Base-by-base conservation (phyloP, 2,797 vertebrate species). In the Sebastes alutus region DNA sequence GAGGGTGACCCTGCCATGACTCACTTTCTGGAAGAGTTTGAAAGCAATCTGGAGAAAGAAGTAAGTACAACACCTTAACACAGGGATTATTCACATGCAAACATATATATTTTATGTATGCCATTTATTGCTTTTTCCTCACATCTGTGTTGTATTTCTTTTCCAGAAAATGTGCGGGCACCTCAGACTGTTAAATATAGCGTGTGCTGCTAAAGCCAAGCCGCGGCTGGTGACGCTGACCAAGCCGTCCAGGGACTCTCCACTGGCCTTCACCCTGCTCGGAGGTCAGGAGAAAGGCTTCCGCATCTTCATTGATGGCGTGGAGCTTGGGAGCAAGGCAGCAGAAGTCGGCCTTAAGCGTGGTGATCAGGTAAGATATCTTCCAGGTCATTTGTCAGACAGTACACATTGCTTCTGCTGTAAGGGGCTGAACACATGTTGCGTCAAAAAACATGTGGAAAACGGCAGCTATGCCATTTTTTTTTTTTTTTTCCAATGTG, bases 21-120 rank as follows among this genome's bases (percentile, higher is more conserved):
- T 89, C 96, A 93, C 84, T 99, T 99, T 95, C 95, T 99, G 78
- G 99, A 99, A 88, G 98, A 99, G 95, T 99, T 99, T 92, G 99
- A 99, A 93, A 98, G 96, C 95, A 99, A 99, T 94, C 96, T 99
- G 89, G 99, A 99, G 90, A 97, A 98, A 95, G 98, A 99, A 96
- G 99, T 99, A 87, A 94, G 95, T 86, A 2, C 14, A 12, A 25
- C 11, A 55, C 2, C 2, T 35, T 0, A 11, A 12, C 7, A 54
- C 2, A 13, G 2, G 8, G 0, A 23, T 32, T 18, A 46, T 1
- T 7, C 27, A 16, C 2, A 20, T 11, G 2, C 2, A 29, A n/a
- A 52, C 22, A 5, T 22, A 0, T 7, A n/a, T 35, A 7, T 7
- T 12, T 5, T 2, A 3, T 46, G 35, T 4, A 1, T 13, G 22